Conservation (phyloP, 2,113 vertebrate genomes). For the Varanus salvator region DNA sequence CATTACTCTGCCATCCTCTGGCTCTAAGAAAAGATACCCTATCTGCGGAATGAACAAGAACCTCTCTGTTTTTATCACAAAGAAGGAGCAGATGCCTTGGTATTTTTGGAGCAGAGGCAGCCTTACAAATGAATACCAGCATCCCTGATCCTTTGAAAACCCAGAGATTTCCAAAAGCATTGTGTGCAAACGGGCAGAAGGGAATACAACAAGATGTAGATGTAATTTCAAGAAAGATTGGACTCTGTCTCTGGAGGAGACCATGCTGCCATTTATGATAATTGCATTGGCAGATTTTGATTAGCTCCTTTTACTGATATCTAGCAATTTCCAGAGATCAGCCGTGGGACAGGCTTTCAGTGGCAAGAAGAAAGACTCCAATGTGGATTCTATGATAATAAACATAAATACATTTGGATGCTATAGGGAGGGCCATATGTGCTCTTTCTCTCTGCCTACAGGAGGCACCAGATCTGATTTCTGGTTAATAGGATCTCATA, state of each 20-base stretch:
- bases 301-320: conserved; percentile 12
- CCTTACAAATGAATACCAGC: conserved; percentile 21
- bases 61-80: conserved; percentile 32
- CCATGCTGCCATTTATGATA: background rate
- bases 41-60: background rate
- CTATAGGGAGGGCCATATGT: background rate
- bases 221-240: conserved; percentile 22
- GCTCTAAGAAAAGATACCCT: background rate
- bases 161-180: background rate
- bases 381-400: background rate
- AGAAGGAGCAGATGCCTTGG: conserved; percentile 6
- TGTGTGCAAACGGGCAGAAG: background rate
- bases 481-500: background rate
- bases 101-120: background rate
- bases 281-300: conserved; percentile 30
- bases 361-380: background rate
- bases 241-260: background rate
- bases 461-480: background rate
- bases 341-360: background rate
- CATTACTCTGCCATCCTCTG: background rate
- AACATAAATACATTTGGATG: background rate
- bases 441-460: background rate
- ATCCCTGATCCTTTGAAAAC: background rate
- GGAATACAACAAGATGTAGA: conserved; percentile 13
- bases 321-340: background rate